Evolutionary conservation across 2,113 vertebrate species (phyloP), one percentile per base, ranked within the genome.

Genomic region (Dryoscopus gambensis): DNA sequence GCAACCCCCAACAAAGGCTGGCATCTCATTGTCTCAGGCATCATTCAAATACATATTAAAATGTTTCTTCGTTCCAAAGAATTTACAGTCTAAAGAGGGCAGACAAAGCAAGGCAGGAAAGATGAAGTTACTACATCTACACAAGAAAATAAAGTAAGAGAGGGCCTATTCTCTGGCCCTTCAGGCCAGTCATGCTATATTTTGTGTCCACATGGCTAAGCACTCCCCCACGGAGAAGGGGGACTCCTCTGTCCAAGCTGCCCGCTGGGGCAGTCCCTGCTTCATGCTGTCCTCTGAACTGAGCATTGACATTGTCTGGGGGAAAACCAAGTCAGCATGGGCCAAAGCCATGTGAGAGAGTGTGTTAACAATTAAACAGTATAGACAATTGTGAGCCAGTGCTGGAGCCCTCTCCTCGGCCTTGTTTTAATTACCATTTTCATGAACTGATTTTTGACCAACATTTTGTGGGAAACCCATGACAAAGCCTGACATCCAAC

Each of bases 391-490:
- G 73, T 64, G 69, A 76, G 33, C 64, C 80, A 84, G 42, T 56
- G 74, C 39, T 93, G 84, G 67, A 84, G 79, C 77, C 52, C 68
- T 81, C 92, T 27, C 42, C 39, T 31, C 71, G 31, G 76, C 9
- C 73, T 93, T 95, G 68, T 95, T 97, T 95, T 89, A 95, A 92
- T 96, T 95, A 93, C 35, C 18, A 65, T 68, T 90, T 89, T 25
- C 83, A 79, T 87, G 53, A 84, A 87, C 33, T 3, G 6, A 79
- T 55, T 88, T 93, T 94, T 94, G 60, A 60, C 65, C 49, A 92
- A 67, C 57, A 71, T 75, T 89, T 84, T 90, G 40, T 90, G 88
- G 83, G 62, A 94, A 96, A 75, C 17, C 31, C 28, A 30, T 64
- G 64, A 87, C 68, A 89, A 92, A 87, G 31, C 53, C 68, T 93